phyloP scores from a whole-genome alignment of 2,888 invertebrate species.

The Selenia dentaria region DNA sequence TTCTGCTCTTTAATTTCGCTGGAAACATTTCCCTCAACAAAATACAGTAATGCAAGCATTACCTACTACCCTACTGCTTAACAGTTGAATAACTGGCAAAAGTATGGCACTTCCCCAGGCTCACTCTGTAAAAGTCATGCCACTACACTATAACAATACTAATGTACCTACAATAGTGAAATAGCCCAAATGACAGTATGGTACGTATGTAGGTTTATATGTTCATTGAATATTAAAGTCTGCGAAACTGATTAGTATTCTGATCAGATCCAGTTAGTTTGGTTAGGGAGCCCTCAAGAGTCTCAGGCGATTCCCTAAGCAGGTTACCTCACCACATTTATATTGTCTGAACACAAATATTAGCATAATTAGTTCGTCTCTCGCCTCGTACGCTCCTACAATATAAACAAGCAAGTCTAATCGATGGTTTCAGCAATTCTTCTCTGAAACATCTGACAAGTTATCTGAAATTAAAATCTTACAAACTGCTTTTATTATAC shows the following conservation, averaged over 20 bases:
- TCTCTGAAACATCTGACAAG: constrained; percentile 21
- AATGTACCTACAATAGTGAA: no score
- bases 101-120: no score
- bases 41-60: no score
- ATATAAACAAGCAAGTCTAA: constrained; percentile 53
- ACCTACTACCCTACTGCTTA: no score
- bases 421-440: constrained; percentile 40
- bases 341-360: constrained; percentile 73
- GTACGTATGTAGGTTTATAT: constrained; percentile 30
- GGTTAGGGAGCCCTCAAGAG: constrained; percentile 67
- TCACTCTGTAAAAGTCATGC: no score
- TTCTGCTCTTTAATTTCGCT: no score
- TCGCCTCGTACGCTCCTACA: constrained; percentile 53
- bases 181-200: not conserved
- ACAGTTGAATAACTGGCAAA: no score
- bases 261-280: constrained; percentile 66
- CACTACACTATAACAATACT: no score
- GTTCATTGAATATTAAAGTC: constrained; percentile 65
- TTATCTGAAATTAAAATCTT: constrained; percentile 19
- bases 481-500: not conserved
- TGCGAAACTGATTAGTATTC: constrained; percentile 66
- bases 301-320: constrained; percentile 75
- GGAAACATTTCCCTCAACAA: no score
- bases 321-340: constrained; percentile 78
- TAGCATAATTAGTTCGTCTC: constrained; percentile 72